These are phyloP conservation scores for Bembecia ichneumoniformis DNA, from an alignment of 2,888 invertebrate genomes.

Conservation along the genomic window DNA sequence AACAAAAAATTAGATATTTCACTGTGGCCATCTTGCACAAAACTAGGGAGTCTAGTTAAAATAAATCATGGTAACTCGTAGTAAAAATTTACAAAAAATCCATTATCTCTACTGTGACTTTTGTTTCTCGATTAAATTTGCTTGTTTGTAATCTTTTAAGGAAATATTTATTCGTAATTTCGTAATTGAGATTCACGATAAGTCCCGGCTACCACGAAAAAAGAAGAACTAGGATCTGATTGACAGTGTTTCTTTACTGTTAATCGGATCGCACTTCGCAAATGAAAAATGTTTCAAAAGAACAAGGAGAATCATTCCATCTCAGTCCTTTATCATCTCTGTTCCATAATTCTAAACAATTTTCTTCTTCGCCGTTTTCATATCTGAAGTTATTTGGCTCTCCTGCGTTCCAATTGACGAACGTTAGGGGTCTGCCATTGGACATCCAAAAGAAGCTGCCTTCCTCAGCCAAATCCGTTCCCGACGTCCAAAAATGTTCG, in stretches of 20 bases:
- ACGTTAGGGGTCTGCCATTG: slow-evolving; percentile 88
- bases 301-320: slow-evolving; percentile 95
- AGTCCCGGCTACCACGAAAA: neutral
- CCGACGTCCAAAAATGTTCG: slow-evolving; percentile 95
- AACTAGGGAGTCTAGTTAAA: too few species aligned
- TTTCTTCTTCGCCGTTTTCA: slow-evolving; percentile 94
- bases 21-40: too few species aligned
- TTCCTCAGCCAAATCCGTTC: slow-evolving; percentile 92
- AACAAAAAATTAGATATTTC: too few species aligned
- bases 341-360: slow-evolving; percentile 92
- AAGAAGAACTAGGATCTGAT: neutral
- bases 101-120: too few species aligned
- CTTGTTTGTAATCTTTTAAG: too few species aligned
- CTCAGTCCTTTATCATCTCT: slow-evolving; percentile 92
- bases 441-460: slow-evolving; percentile 96
- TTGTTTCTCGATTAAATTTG: too few species aligned
- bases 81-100: too few species aligned
- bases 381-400: slow-evolving; percentile 95
- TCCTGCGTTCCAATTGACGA: slow-evolving; percentile 94
- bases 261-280: slow-evolving; percentile 83
- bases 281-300: slow-evolving; percentile 92
- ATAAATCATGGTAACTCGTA: too few species aligned
- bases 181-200: too few species aligned
- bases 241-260: slow-evolving; percentile 13
- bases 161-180: too few species aligned